These are phyloP conservation scores for Dendrolimus pini DNA, from an alignment of 2,888 invertebrate species.

Conservation along the genomic window DNA sequence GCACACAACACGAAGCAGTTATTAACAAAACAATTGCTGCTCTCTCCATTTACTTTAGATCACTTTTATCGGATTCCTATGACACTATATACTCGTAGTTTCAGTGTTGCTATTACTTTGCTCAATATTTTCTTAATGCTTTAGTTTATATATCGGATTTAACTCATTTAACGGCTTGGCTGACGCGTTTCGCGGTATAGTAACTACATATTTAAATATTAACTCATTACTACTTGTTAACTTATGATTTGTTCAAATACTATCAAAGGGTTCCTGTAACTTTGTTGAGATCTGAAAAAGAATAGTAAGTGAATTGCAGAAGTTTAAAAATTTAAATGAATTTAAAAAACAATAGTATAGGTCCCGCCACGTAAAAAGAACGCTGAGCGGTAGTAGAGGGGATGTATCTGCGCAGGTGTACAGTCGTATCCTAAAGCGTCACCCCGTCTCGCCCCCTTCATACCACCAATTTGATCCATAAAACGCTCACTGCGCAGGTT, in stretches of 20 bases:
- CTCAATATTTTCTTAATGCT: conserved; percentile 3
- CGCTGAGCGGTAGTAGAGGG: no score
- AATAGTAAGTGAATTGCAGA: no score
- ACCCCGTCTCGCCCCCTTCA: no score
- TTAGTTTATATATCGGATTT: conserved; percentile 23
- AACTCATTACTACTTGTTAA: background rate
- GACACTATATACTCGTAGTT: background rate
- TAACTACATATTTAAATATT: conserved; percentile 11
- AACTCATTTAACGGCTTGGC: conserved; percentile 3
- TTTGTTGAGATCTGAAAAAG: background rate
- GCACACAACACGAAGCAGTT: conserved; percentile 19
- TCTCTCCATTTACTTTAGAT: no score
- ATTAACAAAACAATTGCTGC: conserved; percentile 20
- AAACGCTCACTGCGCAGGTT: no score
- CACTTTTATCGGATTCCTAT: no score
- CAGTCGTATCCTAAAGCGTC: no score
- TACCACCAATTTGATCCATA: no score
- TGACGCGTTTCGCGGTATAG: conserved; percentile 15
- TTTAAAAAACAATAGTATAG: no score
- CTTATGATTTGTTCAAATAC: background rate
- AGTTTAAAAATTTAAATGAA: no score
- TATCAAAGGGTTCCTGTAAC: background rate
- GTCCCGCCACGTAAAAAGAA: no score
- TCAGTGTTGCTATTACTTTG: background rate
- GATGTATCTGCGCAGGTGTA: no score